Evolutionary conservation across 2,113 vertebrate genomes (phyloP).

Genomic region (Dermatemys mawii): DNA sequence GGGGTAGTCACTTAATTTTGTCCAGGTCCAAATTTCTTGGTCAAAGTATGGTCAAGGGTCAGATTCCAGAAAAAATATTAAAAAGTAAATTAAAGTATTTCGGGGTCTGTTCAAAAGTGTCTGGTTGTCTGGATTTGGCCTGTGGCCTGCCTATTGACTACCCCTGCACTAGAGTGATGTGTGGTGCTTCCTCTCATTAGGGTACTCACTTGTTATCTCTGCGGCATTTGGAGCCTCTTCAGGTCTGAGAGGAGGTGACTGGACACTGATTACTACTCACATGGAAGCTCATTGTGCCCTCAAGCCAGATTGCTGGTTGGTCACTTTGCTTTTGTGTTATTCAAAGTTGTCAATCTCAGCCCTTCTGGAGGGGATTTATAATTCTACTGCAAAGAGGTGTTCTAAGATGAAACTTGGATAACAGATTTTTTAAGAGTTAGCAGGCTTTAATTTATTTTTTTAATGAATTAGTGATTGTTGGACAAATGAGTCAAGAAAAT

Average conservation of each 20-base stretch:
- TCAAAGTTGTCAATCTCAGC: background rate
- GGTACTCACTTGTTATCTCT: too few relatives aligned
- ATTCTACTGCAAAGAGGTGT: background rate
- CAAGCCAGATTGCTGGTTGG: background rate
- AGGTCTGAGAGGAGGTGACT: background rate
- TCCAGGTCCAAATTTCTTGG: too few relatives aligned
- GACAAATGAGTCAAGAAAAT: background rate
- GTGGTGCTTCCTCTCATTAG: too few relatives aligned
- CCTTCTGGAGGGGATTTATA: background rate
- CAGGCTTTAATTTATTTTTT: slow-evolving; percentile 19
- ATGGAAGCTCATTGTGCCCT: background rate
- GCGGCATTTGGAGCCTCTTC: background rate
- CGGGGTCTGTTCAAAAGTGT: background rate
- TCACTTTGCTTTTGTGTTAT: background rate
- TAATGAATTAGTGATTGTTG: background rate
- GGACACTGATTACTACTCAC: background rate
- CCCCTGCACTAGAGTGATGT: background rate
- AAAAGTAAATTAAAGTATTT: background rate
- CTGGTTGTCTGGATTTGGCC: background rate
- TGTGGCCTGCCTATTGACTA: background rate
- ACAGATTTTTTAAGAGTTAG: background rate
- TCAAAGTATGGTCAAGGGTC: too few relatives aligned
- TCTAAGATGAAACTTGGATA: slow-evolving; percentile 25
- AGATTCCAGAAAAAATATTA: background rate
- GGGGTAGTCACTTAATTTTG: too few relatives aligned